Conservation (phyloP, 2,797 vertebrate genomes). For the Enteromius mattozi region DNA sequence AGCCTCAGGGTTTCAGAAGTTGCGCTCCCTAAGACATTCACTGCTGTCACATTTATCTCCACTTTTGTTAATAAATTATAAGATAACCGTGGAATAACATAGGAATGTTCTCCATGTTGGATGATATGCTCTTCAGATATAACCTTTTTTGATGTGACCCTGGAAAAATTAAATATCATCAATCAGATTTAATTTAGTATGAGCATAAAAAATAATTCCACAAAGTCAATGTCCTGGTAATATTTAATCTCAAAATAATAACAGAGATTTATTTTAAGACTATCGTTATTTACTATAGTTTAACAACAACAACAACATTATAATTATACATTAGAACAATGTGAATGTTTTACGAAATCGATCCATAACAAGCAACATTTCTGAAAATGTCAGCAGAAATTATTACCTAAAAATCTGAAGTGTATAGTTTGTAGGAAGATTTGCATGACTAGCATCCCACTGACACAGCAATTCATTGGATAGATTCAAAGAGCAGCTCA, state of each 20-base stretch:
- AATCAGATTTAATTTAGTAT: background rate
- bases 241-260: background rate
- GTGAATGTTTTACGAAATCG: background rate
- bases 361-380: background rate
- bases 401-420: conserved; percentile 73
- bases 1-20: conserved; percentile 72
- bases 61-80: conserved; percentile 78
- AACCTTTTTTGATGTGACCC: conserved; percentile 46
- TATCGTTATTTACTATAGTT: background rate
- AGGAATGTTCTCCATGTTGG: conserved; percentile 64
- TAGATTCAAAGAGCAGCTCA: conserved; percentile 85
- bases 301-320: background rate
- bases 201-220: background rate
- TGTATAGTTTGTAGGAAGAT: conserved; percentile 74
- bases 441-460: conserved; percentile 79
- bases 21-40: conserved; percentile 82
- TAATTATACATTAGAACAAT: background rate
- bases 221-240: background rate
- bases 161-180: conserved; percentile 50
- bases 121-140: conserved; percentile 52
- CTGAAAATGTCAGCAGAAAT: conserved; percentile 2
- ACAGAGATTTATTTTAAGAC: no score
- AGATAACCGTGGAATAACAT: conserved; percentile 76
- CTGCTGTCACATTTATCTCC: conserved; percentile 80
- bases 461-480: conserved; percentile 76